phyloP scores from a whole-genome alignment of 2,888 invertebrate species.

The Orthonevra nobilis region DNA sequence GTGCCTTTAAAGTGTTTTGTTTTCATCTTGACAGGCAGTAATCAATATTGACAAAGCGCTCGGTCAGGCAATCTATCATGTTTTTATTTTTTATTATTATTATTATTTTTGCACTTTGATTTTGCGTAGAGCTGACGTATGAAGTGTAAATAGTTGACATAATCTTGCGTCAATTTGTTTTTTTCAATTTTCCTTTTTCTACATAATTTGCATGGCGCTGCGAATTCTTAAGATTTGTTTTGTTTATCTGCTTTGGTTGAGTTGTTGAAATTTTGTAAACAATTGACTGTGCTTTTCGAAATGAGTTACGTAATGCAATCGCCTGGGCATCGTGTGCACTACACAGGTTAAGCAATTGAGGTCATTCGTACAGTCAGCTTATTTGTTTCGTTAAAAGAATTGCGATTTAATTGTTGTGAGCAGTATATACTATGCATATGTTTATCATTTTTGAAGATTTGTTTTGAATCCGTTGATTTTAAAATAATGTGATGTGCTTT shows the following conservation, averaged over 20 bases:
- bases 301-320: too few relatives aligned
- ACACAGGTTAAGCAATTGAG: too few relatives aligned
- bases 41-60: conserved; percentile 44
- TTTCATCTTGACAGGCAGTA: conserved; percentile 19
- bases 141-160: conserved; percentile 17
- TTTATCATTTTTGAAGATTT: too few relatives aligned
- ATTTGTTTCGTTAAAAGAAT: too few relatives aligned
- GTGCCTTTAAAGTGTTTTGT: too few relatives aligned
- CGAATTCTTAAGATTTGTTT: conserved; percentile 13
- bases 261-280: conserved; percentile 9
- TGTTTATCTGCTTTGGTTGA: not conserved
- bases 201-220: not conserved
- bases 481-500: too few relatives aligned
- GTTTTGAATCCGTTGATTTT: too few relatives aligned
- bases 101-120: conserved; percentile 1
- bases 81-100: not conserved
- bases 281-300: not conserved
- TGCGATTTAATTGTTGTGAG: too few relatives aligned
- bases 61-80: conserved; percentile 14
- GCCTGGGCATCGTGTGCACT: too few relatives aligned
- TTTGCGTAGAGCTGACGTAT: conserved; percentile 18
- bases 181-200: too few relatives aligned
- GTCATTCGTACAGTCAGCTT: too few relatives aligned
- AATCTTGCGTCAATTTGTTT: conserved; percentile 22
- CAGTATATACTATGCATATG: too few relatives aligned